Evolutionary conservation across 2,797 vertebrate species (phyloP).

Genomic region (Acanthis flammea): DNA sequence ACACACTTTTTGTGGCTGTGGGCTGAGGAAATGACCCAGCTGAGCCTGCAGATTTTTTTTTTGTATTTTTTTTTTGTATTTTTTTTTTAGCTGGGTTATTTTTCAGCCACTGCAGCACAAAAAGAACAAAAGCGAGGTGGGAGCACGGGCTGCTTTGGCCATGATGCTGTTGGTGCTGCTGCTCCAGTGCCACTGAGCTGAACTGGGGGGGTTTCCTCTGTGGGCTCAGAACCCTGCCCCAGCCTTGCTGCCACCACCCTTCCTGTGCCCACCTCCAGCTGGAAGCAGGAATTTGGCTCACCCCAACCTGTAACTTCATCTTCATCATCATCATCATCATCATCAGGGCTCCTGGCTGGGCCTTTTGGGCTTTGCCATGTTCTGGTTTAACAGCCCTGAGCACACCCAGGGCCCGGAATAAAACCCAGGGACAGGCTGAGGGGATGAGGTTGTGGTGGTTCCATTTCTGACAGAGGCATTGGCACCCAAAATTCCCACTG

Average conservation of each 20-base stretch:
- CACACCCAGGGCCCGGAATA: not conserved
- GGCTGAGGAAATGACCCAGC: not conserved
- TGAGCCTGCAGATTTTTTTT: not conserved
- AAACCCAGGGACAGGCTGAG: not conserved
- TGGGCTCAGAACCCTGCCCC: fast-evolving
- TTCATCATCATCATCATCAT: not conserved
- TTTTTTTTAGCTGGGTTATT: not conserved
- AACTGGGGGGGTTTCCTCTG: not conserved
- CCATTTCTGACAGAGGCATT: not conserved
- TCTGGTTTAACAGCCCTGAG: not conserved
- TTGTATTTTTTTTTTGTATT: too few relatives aligned
- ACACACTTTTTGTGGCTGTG: not conserved
- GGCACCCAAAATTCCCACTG: not conserved
- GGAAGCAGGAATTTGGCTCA: not conserved
- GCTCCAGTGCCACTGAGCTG: fast-evolving
- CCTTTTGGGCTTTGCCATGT: not conserved
- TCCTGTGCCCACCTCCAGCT: not conserved
- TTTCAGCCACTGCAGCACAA: not conserved
- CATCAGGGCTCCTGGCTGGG: not conserved
- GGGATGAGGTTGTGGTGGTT: not conserved
- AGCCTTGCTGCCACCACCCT: not conserved
- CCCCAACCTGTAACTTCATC: not conserved
- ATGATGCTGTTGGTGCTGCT: not conserved
- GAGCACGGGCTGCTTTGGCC: not conserved
- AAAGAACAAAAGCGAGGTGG: not conserved